Conservation (phyloP, 2,113 vertebrate genomes). For the Actenoides hombroni region DNA sequence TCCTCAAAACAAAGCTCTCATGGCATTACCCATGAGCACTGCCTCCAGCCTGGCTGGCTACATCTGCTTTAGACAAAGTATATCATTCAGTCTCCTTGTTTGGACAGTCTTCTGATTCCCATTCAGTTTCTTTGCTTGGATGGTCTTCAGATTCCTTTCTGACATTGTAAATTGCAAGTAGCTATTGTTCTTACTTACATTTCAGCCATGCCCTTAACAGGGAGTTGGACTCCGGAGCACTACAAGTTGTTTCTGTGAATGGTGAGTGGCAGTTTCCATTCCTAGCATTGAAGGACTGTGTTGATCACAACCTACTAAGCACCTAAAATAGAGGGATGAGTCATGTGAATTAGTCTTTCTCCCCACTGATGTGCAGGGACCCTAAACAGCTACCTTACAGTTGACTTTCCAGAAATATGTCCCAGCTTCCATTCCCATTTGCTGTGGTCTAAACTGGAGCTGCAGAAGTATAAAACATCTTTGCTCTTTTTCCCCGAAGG, state of each 20-base stretch:
- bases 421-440: neutral
- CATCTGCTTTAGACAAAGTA: neutral
- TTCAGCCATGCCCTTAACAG: neutral
- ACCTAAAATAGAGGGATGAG: neutral
- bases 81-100: neutral
- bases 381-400: neutral
- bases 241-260: neutral
- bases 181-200: neutral
- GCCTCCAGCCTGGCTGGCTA: neutral
- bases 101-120: neutral
- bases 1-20: slow-evolving; percentile 8
- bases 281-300: neutral
- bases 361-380: neutral
- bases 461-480: neutral
- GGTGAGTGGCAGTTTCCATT: neutral
- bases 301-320: neutral
- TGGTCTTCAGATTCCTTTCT: slow-evolving; percentile 1
- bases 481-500: neutral
- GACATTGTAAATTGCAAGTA: slow-evolving; percentile 5
- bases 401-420: neutral
- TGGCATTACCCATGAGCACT: neutral
- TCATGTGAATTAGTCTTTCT: neutral
- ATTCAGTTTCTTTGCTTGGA: neutral
- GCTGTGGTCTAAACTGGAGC: neutral
- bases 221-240: neutral